A percentile compares a stretch with the other conserved stretches of the same genome.
Evolutionary conservation across 2,797 vertebrate genomes (phyloP).

Genomic region (Tangara arthus): DNA sequence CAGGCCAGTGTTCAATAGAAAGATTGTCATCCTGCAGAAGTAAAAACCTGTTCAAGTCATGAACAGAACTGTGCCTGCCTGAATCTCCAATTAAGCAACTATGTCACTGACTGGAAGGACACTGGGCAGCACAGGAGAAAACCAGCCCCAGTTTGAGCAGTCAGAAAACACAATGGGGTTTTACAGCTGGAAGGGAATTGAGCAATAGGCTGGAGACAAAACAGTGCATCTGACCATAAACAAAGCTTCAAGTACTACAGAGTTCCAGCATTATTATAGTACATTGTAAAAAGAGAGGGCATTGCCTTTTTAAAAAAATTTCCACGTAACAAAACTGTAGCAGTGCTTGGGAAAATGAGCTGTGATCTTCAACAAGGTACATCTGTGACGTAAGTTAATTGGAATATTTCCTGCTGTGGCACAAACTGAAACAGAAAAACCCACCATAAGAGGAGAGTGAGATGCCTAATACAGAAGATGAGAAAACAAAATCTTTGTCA

Average conservation of each 20-base stretch:
- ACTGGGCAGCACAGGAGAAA: neutral
- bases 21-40: neutral
- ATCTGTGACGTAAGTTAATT: neutral
- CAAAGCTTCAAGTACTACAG: neutral
- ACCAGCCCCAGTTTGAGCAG: neutral
- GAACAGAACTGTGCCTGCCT: neutral
- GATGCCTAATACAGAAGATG: neutral
- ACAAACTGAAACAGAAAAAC: neutral
- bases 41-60: neutral
- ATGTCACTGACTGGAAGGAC: neutral
- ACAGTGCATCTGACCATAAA: neutral
- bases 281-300: neutral
- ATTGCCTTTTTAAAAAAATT: neutral
- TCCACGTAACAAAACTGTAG: neutral
- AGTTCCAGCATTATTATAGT: neutral
- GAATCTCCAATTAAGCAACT: neutral
- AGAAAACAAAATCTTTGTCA: neutral
- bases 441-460: neutral
- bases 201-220: neutral
- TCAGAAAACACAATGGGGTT: neutral
- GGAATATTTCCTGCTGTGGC: neutral
- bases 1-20: neutral
- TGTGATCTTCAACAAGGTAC: neutral
- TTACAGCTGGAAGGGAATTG: neutral
- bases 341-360: neutral